These are phyloP conservation scores for Suncus etruscus DNA, from an alignment of 2,113 vertebrate genomes.

Conservation along the genomic window DNA sequence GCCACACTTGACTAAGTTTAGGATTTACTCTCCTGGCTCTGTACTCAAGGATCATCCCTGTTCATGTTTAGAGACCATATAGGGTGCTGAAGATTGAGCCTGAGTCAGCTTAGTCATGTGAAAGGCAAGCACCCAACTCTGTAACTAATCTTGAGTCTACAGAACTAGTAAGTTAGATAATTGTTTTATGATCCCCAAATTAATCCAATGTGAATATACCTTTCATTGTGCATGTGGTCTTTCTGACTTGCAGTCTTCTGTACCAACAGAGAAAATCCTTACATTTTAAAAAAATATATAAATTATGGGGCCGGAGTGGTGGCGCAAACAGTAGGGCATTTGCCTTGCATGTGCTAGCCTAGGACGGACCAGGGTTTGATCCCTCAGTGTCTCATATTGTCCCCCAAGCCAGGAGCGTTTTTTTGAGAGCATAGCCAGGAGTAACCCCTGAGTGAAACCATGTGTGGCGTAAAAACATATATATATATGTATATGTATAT, in stretches of 20 bases:
- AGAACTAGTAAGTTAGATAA: constrained; percentile 5
- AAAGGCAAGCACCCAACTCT: neutral
- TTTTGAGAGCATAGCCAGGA: too few species aligned
- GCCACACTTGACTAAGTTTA: too few species aligned
- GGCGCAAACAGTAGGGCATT: too few species aligned
- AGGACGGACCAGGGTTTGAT: too few species aligned
- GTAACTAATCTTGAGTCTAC: neutral
- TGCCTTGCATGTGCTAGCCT: too few species aligned
- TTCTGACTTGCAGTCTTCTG: neutral
- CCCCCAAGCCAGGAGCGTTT: too few species aligned
- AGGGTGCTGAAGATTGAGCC: neutral
- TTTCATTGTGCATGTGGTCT: neutral
- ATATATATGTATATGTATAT: too few species aligned
- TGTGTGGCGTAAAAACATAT: too few species aligned
- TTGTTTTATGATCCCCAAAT: neutral
- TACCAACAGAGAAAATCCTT: neutral
- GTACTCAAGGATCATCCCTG: neutral
- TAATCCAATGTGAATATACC: neutral
- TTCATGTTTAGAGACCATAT: neutral
- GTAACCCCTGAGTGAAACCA: too few species aligned
- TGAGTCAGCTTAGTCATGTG: neutral
- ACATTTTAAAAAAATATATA: too few species aligned
- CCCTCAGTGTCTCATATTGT: too few species aligned
- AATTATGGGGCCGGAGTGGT: too few species aligned
- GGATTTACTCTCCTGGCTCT: neutral